Evolutionary conservation across 1,140 invertebrate genomes (phyloP).

Genomic region (Pseudomyrmex flavicornis): DNA sequence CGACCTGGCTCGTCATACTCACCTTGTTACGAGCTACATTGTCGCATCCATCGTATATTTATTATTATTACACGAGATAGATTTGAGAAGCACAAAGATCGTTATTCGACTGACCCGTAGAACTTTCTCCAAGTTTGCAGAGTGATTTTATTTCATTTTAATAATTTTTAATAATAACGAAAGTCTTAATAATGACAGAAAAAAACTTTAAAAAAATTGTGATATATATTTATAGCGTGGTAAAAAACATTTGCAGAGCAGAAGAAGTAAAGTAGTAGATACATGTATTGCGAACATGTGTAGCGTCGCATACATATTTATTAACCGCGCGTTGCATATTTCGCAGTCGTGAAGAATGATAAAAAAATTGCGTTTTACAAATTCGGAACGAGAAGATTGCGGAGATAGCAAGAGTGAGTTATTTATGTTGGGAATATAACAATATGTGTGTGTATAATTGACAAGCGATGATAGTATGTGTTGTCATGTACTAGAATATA

Average conservation of each 20-base stretch:
- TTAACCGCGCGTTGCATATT: not conserved
- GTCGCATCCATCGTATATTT: not conserved
- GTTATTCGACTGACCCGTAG: not conserved
- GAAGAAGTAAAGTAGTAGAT: not conserved
- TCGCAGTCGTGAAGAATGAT: not conserved
- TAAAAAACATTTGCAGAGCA: not conserved
- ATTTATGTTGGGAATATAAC: not conserved
- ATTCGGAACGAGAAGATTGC: too few relatives aligned
- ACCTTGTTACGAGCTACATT: not conserved
- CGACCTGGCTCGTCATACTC: conserved; percentile 1
- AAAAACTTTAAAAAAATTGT: not conserved
- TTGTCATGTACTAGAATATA: not conserved
- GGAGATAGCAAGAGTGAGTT: not conserved
- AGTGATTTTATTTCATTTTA: not conserved
- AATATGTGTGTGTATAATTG: not conserved
- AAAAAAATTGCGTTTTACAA: not conserved
- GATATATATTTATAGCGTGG: not conserved
- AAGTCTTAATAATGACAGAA: not conserved
- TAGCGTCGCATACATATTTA: not conserved
- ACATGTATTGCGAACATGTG: not conserved
- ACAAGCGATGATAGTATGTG: not conserved
- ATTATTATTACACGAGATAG: too few relatives aligned
- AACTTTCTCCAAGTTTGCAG: not conserved
- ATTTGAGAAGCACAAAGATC: not conserved
- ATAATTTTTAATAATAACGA: too few relatives aligned